Evolutionary conservation across 2,113 vertebrate genomes (phyloP), one percentile per base, ranked within the genome.

Genomic region (Pachypanchax playfairii): DNA sequence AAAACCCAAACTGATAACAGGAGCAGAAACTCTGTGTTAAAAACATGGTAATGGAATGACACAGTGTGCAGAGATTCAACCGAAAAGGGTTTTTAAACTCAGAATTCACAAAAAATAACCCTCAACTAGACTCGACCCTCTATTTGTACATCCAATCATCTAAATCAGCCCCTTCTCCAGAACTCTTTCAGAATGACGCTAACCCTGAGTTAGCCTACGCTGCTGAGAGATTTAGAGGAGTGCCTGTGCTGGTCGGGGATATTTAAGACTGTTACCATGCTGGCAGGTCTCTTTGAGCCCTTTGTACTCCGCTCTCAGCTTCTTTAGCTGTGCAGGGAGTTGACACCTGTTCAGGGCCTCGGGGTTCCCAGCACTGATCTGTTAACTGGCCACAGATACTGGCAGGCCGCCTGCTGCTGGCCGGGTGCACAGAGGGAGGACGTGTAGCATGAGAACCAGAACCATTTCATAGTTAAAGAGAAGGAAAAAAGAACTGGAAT

Each of bases 261-360:
- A 84, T 89, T 89, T 77, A 87, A 89, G 83, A 88, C 62, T 20
- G 83, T 82, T 39, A 65, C 86, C 85, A 84, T 86, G 80, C 85
- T 89, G 87, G 85, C 85, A 86, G 62, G 80, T 79, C 72, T 89
- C 86, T 88, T 83, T 89, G 86, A 88, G 86, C 55, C 73, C 67
- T 85, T 89, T 90, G 89, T 90, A 78, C 57, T 72, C 59, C 62
- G 55, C 39, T 76, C 73, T 72, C 79, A 56, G 85, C 72, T 80
- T 77, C 79, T 83, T 81, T 86, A 80, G 72, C 80, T 61, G 73
- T 53, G 43, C 75, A 69, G 79, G 69, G 84, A 88, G 85, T 69
- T 58, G 88, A 89, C 91, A 92, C 91, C 91, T 91, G 91, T 88
- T 90, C 44, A 69, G 83, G 71, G 86, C 79, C 79, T 61, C 46